Evolutionary conservation across 2,797 vertebrate species (phyloP).

Genomic region (Oophaga sylvatica): DNA sequence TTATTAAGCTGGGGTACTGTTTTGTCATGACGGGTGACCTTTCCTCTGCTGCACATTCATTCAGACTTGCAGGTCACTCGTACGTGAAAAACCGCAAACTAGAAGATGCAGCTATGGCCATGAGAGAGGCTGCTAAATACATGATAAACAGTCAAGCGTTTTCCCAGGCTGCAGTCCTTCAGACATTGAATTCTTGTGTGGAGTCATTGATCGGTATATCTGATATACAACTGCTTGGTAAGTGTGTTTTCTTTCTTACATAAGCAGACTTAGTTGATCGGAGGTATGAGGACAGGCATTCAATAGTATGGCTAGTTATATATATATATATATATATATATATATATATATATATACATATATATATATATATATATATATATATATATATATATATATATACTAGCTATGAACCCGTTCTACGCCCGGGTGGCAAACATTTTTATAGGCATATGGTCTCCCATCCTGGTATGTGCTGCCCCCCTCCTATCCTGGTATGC

Average conservation of each 20-base stretch:
- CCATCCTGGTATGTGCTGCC: too few species aligned
- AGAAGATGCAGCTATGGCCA: slow-evolving; percentile 56
- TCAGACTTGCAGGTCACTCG: slow-evolving; percentile 32
- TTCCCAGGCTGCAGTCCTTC: background rate
- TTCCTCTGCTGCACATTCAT: slow-evolving; percentile 41
- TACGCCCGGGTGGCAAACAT: too few species aligned
- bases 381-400: too few species aligned
- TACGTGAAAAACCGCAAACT: slow-evolving; percentile 39
- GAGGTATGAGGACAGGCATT: too few species aligned
- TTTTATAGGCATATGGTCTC: too few species aligned
- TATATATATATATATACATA: too few species aligned
- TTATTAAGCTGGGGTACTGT: background rate
- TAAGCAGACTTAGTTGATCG: background rate
- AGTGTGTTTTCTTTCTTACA: background rate
- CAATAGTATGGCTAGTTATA: too few species aligned
- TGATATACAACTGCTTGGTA: slow-evolving; percentile 54
- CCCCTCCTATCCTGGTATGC: too few species aligned
- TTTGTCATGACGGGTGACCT: background rate
- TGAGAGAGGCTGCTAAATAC: slow-evolving; percentile 39
- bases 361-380: too few species aligned
- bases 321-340: too few species aligned
- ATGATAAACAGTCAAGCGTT: slow-evolving; percentile 15
- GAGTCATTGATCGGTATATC: background rate
- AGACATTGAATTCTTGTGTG: slow-evolving; percentile 27
- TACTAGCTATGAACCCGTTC: too few species aligned